These are phyloP conservation scores for Acridotheres tristis DNA, from an alignment of 2,797 vertebrate species.

Conservation along the genomic window DNA sequence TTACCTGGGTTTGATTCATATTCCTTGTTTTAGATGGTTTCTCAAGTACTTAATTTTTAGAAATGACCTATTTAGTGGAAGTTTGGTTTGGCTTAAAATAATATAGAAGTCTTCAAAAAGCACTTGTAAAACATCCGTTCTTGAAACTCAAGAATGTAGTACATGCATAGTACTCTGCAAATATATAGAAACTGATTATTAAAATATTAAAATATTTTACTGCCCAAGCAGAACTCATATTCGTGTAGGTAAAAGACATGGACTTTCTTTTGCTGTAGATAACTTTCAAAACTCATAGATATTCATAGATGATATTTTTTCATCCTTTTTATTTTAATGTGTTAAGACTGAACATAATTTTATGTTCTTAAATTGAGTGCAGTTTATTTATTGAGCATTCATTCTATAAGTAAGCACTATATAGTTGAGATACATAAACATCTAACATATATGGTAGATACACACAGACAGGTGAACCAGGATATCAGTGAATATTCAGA, in stretches of 20 bases:
- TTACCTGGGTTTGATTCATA: neutral
- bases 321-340: neutral
- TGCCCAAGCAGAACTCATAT: neutral
- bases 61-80: neutral
- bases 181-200: neutral
- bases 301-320: neutral
- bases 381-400: neutral
- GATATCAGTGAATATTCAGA: neutral
- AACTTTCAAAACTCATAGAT: neutral
- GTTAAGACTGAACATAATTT: neutral
- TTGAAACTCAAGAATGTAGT: neutral
- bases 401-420: neutral
- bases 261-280: neutral
- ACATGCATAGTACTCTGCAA: neutral
- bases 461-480: neutral
- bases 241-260: neutral
- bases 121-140: neutral
- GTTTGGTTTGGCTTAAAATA: neutral
- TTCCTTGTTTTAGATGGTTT: neutral
- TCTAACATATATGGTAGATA: neutral
- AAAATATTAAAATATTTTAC: neutral
- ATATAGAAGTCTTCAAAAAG: neutral
- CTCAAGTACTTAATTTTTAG: neutral
- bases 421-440: neutral
- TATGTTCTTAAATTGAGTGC: neutral